Base-by-base conservation (phyloP, 2,797 vertebrate species). In the Eulemur coronatus region DNA sequence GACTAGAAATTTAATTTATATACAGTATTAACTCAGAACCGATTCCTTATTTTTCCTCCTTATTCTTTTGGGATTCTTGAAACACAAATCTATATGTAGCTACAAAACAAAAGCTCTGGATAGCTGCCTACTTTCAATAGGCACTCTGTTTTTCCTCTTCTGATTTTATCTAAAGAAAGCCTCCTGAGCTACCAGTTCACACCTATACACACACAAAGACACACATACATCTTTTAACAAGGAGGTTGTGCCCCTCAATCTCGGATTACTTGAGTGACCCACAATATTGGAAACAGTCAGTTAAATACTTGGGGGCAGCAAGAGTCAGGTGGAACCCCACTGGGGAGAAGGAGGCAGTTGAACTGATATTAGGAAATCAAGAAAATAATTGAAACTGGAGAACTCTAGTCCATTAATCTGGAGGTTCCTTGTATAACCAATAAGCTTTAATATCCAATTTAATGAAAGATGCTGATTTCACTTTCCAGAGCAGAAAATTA, bases 401-500 rank as follows among this genome's bases (percentile, higher is more conserved):
- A 81, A 94, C 75, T 91, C 63, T 50, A 96, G 75, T 95, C 85
- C 94, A 97, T 98, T 97, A 96, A 96, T 96, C 91, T 86, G 85
- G 93, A 97, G 86, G 55, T 89, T 96, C 82, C 94, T 92, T 84
- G 78, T 89, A 87, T 90, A 91, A 88, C 95, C 95, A 97, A 72
- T 97, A 93, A 97, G 97, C 93, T 97, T 97, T 97, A 94, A 91
- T 95, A 97, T 94, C 91, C 93, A 95, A 91, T 96, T 97, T 98
- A 98, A 96, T 97, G 97, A 96, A 97, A 96, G 97, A 94, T 96
- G 94, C 91, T 96, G 92, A 95, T 96, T 97, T 97, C 80, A 96
- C 97, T 96, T 97, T 95, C 94, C 95, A 96, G 95, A 97, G 89
- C 82, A 96, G 95, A 96, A 96, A 98, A 97, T 98, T 97, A 97